These are phyloP conservation scores for Silurus meridionalis DNA, from an alignment of 2,113 vertebrate species.

Conservation along the genomic window DNA sequence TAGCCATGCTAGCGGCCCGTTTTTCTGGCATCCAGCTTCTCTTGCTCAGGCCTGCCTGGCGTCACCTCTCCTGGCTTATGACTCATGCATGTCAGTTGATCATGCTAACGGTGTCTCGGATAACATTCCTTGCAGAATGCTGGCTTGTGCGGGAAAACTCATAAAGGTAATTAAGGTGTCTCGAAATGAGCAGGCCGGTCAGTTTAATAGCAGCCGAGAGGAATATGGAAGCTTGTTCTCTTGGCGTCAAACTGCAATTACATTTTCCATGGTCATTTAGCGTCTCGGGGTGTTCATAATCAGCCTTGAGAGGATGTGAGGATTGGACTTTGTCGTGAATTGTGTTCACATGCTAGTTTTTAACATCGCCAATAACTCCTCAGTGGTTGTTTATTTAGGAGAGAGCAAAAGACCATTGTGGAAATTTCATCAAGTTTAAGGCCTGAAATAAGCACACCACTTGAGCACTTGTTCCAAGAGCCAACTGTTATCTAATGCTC, in stretches of 20 bases:
- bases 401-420: neutral
- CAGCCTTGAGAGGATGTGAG: neutral
- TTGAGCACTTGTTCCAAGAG: constrained; percentile 31
- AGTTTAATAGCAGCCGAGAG: constrained; percentile 44
- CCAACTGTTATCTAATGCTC: constrained; percentile 39
- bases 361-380: neutral
- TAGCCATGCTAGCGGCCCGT: constrained; percentile 34
- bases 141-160: constrained; percentile 42
- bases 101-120: constrained; percentile 47
- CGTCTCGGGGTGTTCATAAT: neutral
- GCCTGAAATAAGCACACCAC: neutral
- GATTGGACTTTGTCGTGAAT: neutral
- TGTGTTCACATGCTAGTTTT: neutral
- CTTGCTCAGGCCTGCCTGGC: constrained; percentile 37
- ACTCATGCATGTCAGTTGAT: constrained; percentile 31
- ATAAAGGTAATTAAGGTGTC: constrained; percentile 55
- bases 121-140: constrained; percentile 29
- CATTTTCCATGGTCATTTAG: constrained; percentile 50
- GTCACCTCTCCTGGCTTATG: constrained; percentile 42
- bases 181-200: constrained; percentile 39
- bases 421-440: neutral
- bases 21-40: constrained; percentile 23
- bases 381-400: neutral
- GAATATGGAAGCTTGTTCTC: constrained; percentile 39
- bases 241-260: constrained; percentile 44